Conservation (phyloP, 2,113 vertebrate genomes). For the Corydoras sp. region DNA sequence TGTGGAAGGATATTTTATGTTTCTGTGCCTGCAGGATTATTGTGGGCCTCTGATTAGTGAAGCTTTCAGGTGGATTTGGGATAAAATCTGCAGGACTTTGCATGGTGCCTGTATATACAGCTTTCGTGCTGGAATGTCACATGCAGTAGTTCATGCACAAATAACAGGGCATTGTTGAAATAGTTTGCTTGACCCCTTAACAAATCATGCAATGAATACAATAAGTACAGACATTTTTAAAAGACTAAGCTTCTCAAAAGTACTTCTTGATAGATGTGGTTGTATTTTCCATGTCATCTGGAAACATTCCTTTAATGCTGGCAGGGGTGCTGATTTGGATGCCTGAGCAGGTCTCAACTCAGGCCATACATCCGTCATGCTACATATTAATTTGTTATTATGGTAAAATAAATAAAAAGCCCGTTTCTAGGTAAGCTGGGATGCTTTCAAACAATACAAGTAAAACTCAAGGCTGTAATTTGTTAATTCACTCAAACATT, state of each 20-base stretch:
- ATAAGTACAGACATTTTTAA: background rate
- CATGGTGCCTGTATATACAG: background rate
- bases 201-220: background rate
- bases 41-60: conserved; percentile 19
- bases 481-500: no score
- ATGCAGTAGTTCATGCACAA: background rate
- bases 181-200: no score
- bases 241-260: background rate
- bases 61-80: conserved; percentile 29
- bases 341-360: conserved; percentile 22
- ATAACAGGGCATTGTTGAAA: background rate
- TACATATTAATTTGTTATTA: background rate
- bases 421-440: no score
- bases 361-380: background rate
- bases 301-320: conserved; percentile 21
- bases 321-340: conserved; percentile 13
- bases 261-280: background rate
- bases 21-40: conserved; percentile 7
- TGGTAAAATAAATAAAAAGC: background rate
- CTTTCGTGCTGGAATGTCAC: background rate
- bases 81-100: conserved; percentile 25
- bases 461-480: no score
- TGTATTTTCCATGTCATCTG: conserved; percentile 18
- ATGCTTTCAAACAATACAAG: no score
- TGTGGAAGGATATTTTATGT: background rate